These are phyloP conservation scores for Sceloporus tristichus DNA, from an alignment of 2,113 vertebrate species.

Conservation along the genomic window DNA sequence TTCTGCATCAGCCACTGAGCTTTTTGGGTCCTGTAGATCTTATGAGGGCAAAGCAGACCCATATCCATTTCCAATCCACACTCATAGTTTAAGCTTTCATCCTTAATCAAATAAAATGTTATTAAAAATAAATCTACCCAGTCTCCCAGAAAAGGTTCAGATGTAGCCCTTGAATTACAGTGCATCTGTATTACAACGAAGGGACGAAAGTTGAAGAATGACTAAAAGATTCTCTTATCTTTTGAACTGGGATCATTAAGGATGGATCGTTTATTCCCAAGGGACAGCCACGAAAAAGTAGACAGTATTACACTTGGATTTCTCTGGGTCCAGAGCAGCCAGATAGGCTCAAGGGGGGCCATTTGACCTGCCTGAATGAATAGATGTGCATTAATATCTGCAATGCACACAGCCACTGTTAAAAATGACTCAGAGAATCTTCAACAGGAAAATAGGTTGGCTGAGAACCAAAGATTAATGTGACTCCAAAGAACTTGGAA, in stretches of 20 bases:
- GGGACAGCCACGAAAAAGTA: neutral
- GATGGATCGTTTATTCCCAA: neutral
- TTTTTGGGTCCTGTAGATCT: too few species aligned
- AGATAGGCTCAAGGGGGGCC: slow-evolving; percentile 3
- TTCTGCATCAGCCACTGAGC: too few species aligned
- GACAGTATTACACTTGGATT: neutral
- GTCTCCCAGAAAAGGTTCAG: neutral
- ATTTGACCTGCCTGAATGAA: slow-evolving; percentile 36
- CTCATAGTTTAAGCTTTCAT: too few species aligned
- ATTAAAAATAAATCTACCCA: neutral
- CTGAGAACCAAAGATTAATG: slow-evolving; percentile 35
- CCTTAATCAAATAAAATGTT: slow-evolving; percentile 10
- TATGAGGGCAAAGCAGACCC: too few species aligned
- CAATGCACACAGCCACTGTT: neutral
- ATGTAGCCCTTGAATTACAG: slow-evolving; percentile 13
- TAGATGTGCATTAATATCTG: slow-evolving; percentile 7
- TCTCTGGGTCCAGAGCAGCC: neutral
- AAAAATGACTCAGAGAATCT: slow-evolving; percentile 15
- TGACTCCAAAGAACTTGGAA: slow-evolving; percentile 25
- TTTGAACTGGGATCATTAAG: slow-evolving; percentile 9
- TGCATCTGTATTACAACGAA: neutral
- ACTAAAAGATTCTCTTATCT: neutral
- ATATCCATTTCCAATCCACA: too few species aligned
- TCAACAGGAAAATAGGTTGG: slow-evolving; percentile 24
- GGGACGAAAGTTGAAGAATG: slow-evolving; percentile 2